Conservation (phyloP, 2,113 vertebrate genomes). For the Thalassoma bifasciatum region DNA sequence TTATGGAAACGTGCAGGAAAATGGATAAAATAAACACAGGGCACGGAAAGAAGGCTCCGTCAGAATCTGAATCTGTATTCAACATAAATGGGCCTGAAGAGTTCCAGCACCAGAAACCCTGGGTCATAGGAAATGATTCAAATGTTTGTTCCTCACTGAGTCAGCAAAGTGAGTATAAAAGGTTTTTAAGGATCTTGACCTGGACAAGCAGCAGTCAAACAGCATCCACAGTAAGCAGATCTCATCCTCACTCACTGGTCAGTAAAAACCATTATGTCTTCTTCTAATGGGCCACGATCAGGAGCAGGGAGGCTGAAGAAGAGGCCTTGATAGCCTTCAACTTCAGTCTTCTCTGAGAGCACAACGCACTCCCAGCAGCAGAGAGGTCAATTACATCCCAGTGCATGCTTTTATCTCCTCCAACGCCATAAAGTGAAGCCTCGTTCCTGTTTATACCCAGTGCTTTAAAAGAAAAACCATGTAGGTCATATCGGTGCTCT, state of each 20-base stretch:
- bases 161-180: neutral
- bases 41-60: no score
- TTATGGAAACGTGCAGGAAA: no score
- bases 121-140: no score
- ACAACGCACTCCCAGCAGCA: neutral
- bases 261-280: constrained; percentile 17
- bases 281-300: neutral
- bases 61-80: no score
- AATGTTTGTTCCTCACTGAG: no score
- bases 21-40: no score
- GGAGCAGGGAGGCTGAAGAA: neutral
- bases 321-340: constrained; percentile 28
- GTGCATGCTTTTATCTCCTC: neutral
- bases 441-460: no score
- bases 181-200: no score
- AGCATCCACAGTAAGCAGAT: neutral
- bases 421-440: neutral
- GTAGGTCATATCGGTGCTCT: neutral
- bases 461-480: neutral
- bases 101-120: no score
- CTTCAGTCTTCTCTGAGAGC: neutral
- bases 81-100: no score
- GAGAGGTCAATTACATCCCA: neutral
- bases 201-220: neutral
- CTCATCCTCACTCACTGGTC: constrained; percentile 14